A percentile compares a stretch with the other conserved stretches of the same genome.
phyloP scores from a whole-genome alignment of 2,888 invertebrate species.

The Leptinotarsa peninsularis region DNA sequence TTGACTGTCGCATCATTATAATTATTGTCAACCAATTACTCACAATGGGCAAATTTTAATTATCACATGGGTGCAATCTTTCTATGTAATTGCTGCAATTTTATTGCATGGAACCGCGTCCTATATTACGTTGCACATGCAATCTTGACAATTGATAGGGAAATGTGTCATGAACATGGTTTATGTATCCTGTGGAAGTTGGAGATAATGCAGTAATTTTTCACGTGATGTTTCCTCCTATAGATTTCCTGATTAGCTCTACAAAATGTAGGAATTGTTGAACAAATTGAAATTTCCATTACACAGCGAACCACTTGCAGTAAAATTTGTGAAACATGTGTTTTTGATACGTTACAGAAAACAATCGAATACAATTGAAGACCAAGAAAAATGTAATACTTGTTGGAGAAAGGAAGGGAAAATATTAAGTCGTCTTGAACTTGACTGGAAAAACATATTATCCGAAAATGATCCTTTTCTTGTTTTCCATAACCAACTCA shows the following conservation, averaged over 20 bases:
- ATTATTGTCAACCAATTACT: constrained; percentile 45
- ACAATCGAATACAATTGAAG: too few species aligned
- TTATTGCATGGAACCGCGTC: constrained; percentile 45
- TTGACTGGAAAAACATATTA: too few species aligned
- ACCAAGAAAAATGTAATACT: too few species aligned
- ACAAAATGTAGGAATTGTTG: constrained; percentile 1
- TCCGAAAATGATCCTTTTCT: too few species aligned
- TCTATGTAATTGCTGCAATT: constrained; percentile 52
- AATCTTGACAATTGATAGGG: constrained; percentile 45
- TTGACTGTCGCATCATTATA: constrained; percentile 38
- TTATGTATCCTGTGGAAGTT: constrained; percentile 44
- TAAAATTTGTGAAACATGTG: too few species aligned
- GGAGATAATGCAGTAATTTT: constrained; percentile 31
- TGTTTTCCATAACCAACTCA: too few species aligned
- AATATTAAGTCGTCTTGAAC: too few species aligned
- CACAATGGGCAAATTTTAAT: constrained; percentile 41
- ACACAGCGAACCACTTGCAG: background rate
- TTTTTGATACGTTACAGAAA: too few species aligned
- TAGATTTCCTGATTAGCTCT: constrained; percentile 3
- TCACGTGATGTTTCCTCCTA: constrained; percentile 13
- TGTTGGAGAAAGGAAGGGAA: too few species aligned
- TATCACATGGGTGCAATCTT: constrained; percentile 43
- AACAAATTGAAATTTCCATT: background rate
- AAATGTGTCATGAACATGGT: constrained; percentile 41
- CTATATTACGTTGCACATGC: constrained; percentile 45